Evolutionary conservation across 1,140 invertebrate species (phyloP), one percentile per base, ranked within the genome.

Genomic region (Aphis gossypii): DNA sequence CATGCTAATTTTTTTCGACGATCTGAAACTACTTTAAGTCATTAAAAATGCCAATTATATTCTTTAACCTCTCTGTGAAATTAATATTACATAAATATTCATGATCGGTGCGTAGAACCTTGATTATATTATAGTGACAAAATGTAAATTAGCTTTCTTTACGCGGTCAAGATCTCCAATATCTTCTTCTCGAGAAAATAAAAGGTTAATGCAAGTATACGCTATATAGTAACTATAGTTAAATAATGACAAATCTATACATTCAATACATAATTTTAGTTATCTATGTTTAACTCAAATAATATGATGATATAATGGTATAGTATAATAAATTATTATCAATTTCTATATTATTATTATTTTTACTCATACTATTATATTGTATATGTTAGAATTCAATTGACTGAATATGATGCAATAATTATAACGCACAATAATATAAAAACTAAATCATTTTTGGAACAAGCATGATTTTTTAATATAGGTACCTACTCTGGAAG

Each of bases 21-120:
- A 87, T 87, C 44, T 30, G 0, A 46, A 87, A 87, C 25, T 41
- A 84, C 21, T 41, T 84, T 25, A 84, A 84, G 35, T 41, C 38
- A 84, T 84, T 84, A 87, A 46, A 44, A 46, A 5, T 44, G 44
- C 25, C 41, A 44, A 46, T 48, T 30, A 46, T 87, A 30, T 87
- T 44, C 44, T 46, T 46, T 11, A 46, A 48, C 41, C 30, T 30
- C 14, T 87, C 6, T 41, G 41, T 76, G 41, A 41, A 41, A 87
- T 87, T n/a, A 44, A 46, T 44, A 18, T n/a, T 46, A 87, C 84
- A 84, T 87, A 46, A 44, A 87, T 46, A 87, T 87, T 87, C 84
- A 87, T 87, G 41, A 25, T 84, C 23, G 83, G 23, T 18, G 30
- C 60, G 14, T 11, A 84, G 4, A 25, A 21, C 41, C 41, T 41